These are phyloP conservation scores for Menidia menidia DNA, from an alignment of 2,797 vertebrate genomes.

Conservation along the genomic window DNA sequence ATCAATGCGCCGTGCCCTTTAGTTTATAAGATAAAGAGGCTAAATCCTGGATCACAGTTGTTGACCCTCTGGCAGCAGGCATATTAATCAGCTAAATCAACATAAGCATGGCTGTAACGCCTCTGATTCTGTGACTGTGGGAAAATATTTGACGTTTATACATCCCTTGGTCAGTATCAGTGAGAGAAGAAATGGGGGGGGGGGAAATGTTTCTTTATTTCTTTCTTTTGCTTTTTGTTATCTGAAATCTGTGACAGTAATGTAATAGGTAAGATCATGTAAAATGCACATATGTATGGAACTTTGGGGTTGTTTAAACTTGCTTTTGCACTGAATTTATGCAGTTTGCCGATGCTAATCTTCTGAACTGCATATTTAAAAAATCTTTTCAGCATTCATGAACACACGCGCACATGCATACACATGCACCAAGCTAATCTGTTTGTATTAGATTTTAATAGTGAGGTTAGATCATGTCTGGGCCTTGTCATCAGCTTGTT, in stretches of 20 bases:
- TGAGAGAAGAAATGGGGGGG: neutral
- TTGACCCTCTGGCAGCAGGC: neutral
- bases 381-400: too few relatives aligned
- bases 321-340: too few relatives aligned
- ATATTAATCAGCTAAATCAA: neutral
- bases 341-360: too few relatives aligned
- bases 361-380: too few relatives aligned
- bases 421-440: slow-evolving; percentile 38
- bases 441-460: slow-evolving; percentile 59
- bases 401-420: slow-evolving; percentile 8
- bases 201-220: too few relatives aligned
- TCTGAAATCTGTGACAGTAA: neutral
- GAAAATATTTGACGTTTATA: slow-evolving; percentile 2
- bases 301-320: neutral
- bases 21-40: neutral
- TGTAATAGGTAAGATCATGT: neutral
- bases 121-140: neutral
- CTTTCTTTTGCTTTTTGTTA: neutral
- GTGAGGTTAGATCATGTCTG: slow-evolving; percentile 58
- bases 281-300: neutral
- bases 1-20: neutral
- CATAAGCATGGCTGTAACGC: neutral
- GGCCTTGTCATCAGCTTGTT: slow-evolving; percentile 65
- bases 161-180: neutral
- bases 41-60: neutral